Percentiles rank a stretch among this genome's conserved stretches.
phyloP scores from a whole-genome alignment of 1,140 invertebrate species.

The Cydia fagiglandana region DNA sequence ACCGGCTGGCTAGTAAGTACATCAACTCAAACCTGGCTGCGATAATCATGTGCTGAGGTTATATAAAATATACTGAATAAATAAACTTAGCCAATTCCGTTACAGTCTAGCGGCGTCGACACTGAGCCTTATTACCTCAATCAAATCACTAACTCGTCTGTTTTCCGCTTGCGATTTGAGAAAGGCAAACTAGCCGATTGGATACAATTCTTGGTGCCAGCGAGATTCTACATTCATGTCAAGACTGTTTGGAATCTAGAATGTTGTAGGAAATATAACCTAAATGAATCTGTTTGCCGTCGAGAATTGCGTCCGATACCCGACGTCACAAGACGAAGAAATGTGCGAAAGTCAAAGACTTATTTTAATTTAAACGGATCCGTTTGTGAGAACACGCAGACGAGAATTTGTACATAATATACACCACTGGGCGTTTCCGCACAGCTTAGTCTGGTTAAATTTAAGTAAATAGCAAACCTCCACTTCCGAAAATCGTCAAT shows the following conservation, averaged over 20 bases:
- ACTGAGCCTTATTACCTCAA: neutral
- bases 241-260: conserved; percentile 9
- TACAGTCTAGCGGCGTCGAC: conserved; percentile 20
- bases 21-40: neutral
- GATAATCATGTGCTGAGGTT: neutral
- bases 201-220: conserved; percentile 14
- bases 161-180: neutral
- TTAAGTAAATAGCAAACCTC: neutral
- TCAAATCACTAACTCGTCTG: neutral
- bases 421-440: conserved; percentile 5
- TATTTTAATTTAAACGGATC: neutral
- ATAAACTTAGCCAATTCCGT: conserved; percentile 6
- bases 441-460: neutral
- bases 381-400: conserved; percentile 21
- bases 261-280: neutral
- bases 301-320: neutral
- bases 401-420: conserved; percentile 25
- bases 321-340: conserved; percentile 12
- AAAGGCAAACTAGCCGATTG: neutral
- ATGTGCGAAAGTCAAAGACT: conserved; percentile 17
- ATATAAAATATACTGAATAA: conserved; percentile 7
- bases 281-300: neutral
- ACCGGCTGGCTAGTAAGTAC: conserved; percentile 16
- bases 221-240: neutral
- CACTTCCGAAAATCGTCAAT: neutral